Conservation (phyloP, 2,113 vertebrate species). For the Bos taurus region DNA sequence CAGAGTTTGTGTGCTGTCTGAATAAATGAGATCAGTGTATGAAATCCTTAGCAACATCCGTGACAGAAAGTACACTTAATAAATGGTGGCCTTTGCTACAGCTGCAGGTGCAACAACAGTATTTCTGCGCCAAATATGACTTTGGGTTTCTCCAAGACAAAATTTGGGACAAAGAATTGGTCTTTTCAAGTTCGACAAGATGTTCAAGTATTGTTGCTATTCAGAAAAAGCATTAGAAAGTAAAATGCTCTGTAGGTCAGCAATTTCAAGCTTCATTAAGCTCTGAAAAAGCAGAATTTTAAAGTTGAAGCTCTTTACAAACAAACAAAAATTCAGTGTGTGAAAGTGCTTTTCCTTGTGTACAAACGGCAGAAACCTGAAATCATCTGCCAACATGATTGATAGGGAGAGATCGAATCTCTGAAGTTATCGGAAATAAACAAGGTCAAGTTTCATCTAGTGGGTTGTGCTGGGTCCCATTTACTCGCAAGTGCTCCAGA, state of each 20-base stretch:
- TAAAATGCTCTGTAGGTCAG: slow-evolving; percentile 3
- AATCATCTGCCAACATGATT: background rate
- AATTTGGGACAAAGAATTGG: background rate
- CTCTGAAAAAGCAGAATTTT: background rate
- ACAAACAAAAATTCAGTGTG: background rate
- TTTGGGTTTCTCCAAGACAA: background rate
- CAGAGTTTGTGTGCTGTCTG: background rate
- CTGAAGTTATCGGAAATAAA: slow-evolving; percentile 1
- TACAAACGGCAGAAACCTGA: background rate
- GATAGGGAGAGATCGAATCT: background rate
- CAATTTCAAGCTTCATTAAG: slow-evolving; percentile 25
- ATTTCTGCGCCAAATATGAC: background rate
- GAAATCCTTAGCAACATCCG: background rate
- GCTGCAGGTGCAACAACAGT: background rate
- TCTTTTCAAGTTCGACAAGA: background rate
- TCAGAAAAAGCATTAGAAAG: background rate
- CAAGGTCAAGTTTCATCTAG: background rate
- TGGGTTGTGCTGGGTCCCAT: background rate
- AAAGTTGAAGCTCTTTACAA: background rate
- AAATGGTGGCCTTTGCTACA: background rate
- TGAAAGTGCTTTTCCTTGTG: background rate
- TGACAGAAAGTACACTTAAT: background rate
- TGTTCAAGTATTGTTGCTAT: background rate
- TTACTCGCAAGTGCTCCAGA: background rate
- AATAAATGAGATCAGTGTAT: background rate